phyloP scores from a whole-genome alignment of 2,888 invertebrate species.

The Empis stercorea region DNA sequence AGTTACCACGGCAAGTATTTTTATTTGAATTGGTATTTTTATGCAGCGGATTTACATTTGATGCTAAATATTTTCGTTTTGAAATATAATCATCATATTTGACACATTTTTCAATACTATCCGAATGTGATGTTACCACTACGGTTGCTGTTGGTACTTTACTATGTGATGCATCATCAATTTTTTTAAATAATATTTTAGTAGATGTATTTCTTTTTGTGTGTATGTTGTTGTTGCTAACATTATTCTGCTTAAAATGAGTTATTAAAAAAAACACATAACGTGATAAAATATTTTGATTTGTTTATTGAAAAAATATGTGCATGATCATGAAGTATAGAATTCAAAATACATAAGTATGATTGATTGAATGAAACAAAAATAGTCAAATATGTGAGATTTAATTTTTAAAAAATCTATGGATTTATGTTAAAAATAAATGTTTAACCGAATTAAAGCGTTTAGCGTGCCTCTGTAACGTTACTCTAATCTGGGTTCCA shows the following conservation, averaged over 20 bases:
- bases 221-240: constrained; percentile 12
- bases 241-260: constrained; percentile 7
- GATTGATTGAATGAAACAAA: no score
- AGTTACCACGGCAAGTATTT: constrained; percentile 9
- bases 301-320: constrained; percentile 13
- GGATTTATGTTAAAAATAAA: no score
- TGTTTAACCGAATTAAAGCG: no score
- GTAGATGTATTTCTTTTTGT: constrained; percentile 27
- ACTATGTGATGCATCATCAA: constrained; percentile 40
- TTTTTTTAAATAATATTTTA: constrained; percentile 4
- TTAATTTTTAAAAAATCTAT: no score
- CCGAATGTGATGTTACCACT: constrained; percentile 16
- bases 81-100: constrained; percentile 14
- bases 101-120: constrained; percentile 13
- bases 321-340: background rate
- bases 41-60: constrained; percentile 15
- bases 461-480: no score
- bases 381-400: no score
- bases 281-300: constrained; percentile 27
- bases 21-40: constrained; percentile 10
- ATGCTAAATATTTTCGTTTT: constrained; percentile 13
- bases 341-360: no score
- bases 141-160: constrained; percentile 35
- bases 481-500: no score
- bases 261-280: constrained; percentile 26